Evolutionary conservation across 2,797 vertebrate genomes (phyloP).

Genomic region (Lepilemur septentrionalis): DNA sequence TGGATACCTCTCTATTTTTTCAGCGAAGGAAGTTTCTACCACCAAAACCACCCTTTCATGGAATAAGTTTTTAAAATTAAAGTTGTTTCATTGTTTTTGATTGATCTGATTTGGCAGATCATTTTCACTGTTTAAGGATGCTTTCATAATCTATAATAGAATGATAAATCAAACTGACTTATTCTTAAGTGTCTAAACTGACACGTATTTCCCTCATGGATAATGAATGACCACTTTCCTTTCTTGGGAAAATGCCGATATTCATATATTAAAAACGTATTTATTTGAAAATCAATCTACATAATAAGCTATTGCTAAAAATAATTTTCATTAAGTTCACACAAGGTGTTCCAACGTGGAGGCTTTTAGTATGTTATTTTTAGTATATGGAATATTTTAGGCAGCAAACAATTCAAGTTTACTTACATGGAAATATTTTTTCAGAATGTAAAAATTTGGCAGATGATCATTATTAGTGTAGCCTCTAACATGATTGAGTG

Average conservation of each 20-base stretch:
- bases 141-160: background rate
- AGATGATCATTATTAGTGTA: background rate
- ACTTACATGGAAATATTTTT: background rate
- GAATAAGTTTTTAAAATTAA: background rate
- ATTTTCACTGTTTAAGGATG: background rate
- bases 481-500: background rate
- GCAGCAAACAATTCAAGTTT: background rate
- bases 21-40: background rate
- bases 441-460: background rate
- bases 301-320: background rate
- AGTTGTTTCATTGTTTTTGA: background rate
- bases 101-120: constrained; percentile 11
- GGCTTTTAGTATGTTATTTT: background rate
- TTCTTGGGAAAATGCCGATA: background rate
- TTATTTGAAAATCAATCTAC: background rate
- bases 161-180: background rate
- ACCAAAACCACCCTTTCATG: background rate
- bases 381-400: background rate
- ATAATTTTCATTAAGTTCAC: background rate
- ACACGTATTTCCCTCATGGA: background rate
- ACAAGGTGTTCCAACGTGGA: background rate
- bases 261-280: background rate
- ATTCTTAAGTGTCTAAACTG: background rate
- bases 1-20: background rate
- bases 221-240: background rate